Evolutionary conservation across 2,888 invertebrate genomes (phyloP), one percentile per base, ranked within the genome.

Genomic region (Lottia gigantea): DNA sequence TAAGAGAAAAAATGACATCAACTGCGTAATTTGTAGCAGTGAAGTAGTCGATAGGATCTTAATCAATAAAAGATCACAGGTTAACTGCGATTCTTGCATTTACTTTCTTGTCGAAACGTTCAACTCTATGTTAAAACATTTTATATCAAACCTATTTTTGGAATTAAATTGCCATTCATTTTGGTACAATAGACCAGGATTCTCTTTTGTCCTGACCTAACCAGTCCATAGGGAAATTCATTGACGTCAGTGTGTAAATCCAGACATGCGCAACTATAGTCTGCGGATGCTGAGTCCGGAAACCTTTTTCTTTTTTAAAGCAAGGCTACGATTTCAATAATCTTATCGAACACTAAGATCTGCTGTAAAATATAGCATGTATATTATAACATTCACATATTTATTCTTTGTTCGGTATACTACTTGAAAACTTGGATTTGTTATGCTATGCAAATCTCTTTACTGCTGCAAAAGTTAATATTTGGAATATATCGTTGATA

Each of bases 301-400:
- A 55, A 55, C 55, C 23, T n/a, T 14, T 55, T 55, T n/a, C n/a
- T n/a, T 19, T 55, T 55, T 55, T 40, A 40, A 40, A 40, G 23
- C 55, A 55, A 55, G 55, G 55, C 55, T 55, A 55, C 23, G 19
- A 55, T 55, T 55, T 55, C 55, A 55, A n/a, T n/a, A n/a, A n/a
- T n/a, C n/a, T n/a, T 55, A 19, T n/a, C 19, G 55, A 19, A 6
- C 55, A 4, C 8, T 19, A 55, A 55, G 12, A 55, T 55, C 55
- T 55, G 19, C 23, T 8, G 14, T 19, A 19, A 19, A 19, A 19
- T 23, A 19, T 55, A 8, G 12, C 55, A 55, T 55, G 3, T 55
- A 23, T 55, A 55, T 55, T 23, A 19, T 12, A 8, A 23, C 12
- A 55, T 19, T 23, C 11, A 23, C 19, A 19, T 55, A 11, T 55